phyloP scores from a whole-genome alignment of 2,113 vertebrate species.

The Chitala chitala region DNA sequence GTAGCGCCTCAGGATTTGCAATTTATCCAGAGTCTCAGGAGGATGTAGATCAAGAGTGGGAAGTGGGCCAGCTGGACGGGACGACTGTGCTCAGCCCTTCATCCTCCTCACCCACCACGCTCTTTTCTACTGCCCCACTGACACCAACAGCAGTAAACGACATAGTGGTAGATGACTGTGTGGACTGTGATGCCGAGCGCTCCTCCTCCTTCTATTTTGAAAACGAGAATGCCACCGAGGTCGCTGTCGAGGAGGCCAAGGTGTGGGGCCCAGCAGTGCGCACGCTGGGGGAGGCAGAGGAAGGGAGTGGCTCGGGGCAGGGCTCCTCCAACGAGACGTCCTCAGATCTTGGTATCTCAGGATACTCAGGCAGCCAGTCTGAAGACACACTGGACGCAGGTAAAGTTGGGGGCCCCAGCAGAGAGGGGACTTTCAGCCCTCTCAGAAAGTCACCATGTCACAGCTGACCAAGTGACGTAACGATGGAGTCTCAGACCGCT shows the following conservation, averaged over 20 bases:
- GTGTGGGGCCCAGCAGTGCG: constrained; percentile 58
- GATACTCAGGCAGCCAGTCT: constrained; percentile 69
- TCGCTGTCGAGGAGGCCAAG: constrained; percentile 39
- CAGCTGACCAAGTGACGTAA: constrained; percentile 32
- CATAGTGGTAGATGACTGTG: constrained; percentile 23
- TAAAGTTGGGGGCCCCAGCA: constrained; percentile 68
- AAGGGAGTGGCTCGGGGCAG: constrained; percentile 87
- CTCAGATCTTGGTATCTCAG: constrained; percentile 91
- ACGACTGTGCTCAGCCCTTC: too few relatives aligned
- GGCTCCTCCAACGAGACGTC: constrained; percentile 80
- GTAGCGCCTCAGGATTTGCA: constrained; percentile 73
- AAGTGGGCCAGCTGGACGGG: constrained; percentile 57
- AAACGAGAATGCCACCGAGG: constrained; percentile 55
- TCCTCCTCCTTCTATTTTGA: constrained; percentile 68
- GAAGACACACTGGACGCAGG: constrained; percentile 74
- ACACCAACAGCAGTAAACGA: constrained; percentile 29
- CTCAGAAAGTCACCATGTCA: constrained; percentile 17
- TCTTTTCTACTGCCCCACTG: constrained; percentile 28
- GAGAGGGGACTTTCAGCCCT: constrained; percentile 30
- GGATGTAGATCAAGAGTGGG: constrained; percentile 66
- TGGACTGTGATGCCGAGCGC: constrained; percentile 46
- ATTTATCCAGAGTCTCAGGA: constrained; percentile 68
- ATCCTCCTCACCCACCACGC: constrained; percentile 34
- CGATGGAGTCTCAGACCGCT: constrained; percentile 23
- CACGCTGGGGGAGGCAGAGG: constrained; percentile 69